Evolutionary conservation across 2,113 vertebrate species (phyloP), one percentile per base, ranked within the genome.

Genomic region (Camelus bactrianus): DNA sequence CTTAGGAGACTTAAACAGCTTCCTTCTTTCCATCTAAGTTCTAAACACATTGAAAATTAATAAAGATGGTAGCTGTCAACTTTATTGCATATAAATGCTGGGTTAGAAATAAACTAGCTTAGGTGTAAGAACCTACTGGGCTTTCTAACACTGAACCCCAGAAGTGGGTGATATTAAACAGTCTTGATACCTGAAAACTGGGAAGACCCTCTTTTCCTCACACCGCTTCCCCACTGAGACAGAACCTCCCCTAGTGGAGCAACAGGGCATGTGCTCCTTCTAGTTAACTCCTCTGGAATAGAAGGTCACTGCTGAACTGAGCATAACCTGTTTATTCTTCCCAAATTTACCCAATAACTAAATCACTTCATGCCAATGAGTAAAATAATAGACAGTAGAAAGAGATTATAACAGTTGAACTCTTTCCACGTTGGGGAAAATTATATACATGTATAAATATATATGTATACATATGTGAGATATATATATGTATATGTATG

Each of bases 41-140:
- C 48, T 85, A 72, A 87, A 67, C 9, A 56, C 38, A 79, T 1
- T 93, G 32, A 67, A 79, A 90, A 69, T 86, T 91, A 86, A 54
- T 52, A 58, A 50, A 64, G 1, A 91, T 6, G 14, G 28, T 89
- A 86, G 16, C 67, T 85, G 17, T 60, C 30, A 72, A 77, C 11
- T 52, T 46, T 60, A 56, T 17, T 48, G 24, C 4, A 67, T 60
- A 73, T 79, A 77, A 82, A 77, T 85, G 42, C 6, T 35, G 42
- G 22, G 19, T n/a, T 30, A 93, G 80, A 82, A 69, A 72, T 48
- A 72, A 54, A 32, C 81, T 65, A 64, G 4, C 13, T 42, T 69
- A 9, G 3, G 16, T 89, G 10, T 87, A 64, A 91, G 16, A 92
- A 17, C 17, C 9, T 30, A 62, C 5, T 15, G 20, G 22, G 3